Evolutionary conservation across 30 jellyfish, hydroid and myxozoan species (phyloP).

Genomic region (Phacellophora camtschatica): DNA sequence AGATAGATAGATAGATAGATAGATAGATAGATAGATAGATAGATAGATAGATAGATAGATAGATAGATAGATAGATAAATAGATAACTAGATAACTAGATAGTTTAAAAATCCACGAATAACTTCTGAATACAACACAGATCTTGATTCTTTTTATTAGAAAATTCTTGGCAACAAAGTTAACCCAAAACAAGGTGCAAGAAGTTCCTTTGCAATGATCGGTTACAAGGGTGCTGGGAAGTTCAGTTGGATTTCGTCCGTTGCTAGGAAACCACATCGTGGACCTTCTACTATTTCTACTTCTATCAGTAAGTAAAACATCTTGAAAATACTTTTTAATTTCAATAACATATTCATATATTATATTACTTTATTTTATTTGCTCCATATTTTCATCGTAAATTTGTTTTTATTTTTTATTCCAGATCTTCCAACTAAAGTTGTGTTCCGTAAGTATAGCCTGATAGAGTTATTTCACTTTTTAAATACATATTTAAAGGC

Average conservation of each 20-base stretch:
- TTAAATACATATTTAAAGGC: too few species aligned
- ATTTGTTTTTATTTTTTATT: background rate
- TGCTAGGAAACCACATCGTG: constrained; percentile 35
- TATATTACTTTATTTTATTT: background rate
- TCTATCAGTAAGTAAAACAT: constrained; percentile 16
- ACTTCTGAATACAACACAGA: background rate
- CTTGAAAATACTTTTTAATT: too few species aligned
- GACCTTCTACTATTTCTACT: constrained; percentile 52
- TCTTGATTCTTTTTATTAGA: background rate
- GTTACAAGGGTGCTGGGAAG: constrained; percentile 56
- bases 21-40: too few species aligned
- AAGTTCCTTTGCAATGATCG: constrained; percentile 55
- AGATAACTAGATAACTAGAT: too few species aligned
- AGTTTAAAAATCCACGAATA: background rate
- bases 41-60: background rate
- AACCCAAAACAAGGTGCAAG: constrained; percentile 45
- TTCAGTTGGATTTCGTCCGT: constrained; percentile 58
- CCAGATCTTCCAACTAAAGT: constrained; percentile 65
- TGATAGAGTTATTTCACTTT: too few species aligned
- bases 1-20: too few species aligned
- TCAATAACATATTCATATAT: too few species aligned
- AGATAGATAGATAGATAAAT: too few species aligned
- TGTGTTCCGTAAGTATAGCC: constrained; percentile 44
- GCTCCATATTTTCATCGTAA: background rate
- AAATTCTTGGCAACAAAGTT: constrained; percentile 39